phyloP scores from a whole-genome alignment of 2,113 vertebrate species.

The Garra rufa region DNA sequence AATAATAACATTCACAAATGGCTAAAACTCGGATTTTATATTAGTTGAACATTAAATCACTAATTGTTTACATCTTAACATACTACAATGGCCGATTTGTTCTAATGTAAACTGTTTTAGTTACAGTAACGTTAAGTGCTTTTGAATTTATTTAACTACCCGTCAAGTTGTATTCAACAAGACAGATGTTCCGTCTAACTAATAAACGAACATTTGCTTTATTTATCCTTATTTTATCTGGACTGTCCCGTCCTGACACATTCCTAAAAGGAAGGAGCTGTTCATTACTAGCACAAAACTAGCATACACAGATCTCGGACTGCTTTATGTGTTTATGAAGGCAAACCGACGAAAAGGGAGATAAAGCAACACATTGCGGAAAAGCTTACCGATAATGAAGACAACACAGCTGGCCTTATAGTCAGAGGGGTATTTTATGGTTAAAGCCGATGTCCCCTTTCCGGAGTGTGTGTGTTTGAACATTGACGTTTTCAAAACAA shows the following conservation, averaged over 20 bases:
- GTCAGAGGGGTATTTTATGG: not conserved
- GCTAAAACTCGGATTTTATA: not conserved
- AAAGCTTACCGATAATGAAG: not conserved
- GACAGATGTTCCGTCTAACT: not conserved
- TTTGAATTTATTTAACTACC: not conserved
- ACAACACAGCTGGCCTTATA: not conserved
- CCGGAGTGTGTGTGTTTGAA: not conserved
- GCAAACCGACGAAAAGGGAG: too few species aligned
- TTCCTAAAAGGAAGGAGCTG: not conserved
- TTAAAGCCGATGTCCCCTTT: not conserved
- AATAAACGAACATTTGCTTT: not conserved
- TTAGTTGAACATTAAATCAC: not conserved
- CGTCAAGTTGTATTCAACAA: not conserved
- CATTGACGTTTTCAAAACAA: slow-evolving; percentile 38
- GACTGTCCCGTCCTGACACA: not conserved
- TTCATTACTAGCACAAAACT: slow-evolving; percentile 19
- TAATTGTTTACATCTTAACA: not conserved
- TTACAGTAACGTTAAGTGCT: not conserved
- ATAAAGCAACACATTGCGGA: not conserved
- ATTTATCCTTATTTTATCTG: not conserved
- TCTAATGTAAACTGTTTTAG: slow-evolving; percentile 9
- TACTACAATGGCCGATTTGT: not conserved
- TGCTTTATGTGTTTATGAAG: not conserved
- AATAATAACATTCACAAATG: too few species aligned
- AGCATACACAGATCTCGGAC: not conserved